Base-by-base conservation (phyloP, 2,113 vertebrate species). In the Pachycephala philippinensis region DNA sequence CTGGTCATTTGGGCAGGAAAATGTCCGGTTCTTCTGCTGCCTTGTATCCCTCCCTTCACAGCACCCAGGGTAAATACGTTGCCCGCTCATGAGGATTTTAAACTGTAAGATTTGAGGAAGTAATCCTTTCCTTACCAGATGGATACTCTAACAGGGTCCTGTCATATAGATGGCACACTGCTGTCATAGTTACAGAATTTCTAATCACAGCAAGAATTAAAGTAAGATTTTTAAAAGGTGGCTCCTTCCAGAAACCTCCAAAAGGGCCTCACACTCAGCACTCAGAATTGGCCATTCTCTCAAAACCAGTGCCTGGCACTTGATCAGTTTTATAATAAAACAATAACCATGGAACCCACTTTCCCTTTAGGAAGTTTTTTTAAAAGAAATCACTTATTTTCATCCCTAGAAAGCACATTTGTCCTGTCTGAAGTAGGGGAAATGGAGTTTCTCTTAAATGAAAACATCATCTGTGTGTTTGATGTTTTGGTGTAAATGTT, bases 101-200 rank as follows among this genome's bases (percentile, higher is more conserved):
- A 71, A 56, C 45, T 8, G 5, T 54, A 90, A 65, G 60, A 69
- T 66, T 31, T 89, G 66, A 33, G 69, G 54, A 83, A 81, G 12
- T 65, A 74, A 81, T 81, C 39, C 35, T 86, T 68, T 71, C 47
- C 54, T 79, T 78, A 71, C 49, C 85, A 87, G 82, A 54, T 49
- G 59, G 82, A 53, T 44, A 53, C 37, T 78, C 10, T 53, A 53
- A 61, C 45, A 56, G 50, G 27, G 61, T 69, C 30, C 78, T 59
- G 7, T 80, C 88, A 52, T 35, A 35, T 37, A 76, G 75, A 60
- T 86, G 65, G 61, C 23, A 56, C 31, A 42, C 35, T 64, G 74
- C 78, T 89, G 81, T 71, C 61, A 87, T 28, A 82, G 56, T 44
- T 89, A 59, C 64, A 95, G 37, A 40, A 89, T 84, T 87, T 79